Conservation (phyloP, 2,113 vertebrate genomes). For the Thalassarche chlororhynchos region DNA sequence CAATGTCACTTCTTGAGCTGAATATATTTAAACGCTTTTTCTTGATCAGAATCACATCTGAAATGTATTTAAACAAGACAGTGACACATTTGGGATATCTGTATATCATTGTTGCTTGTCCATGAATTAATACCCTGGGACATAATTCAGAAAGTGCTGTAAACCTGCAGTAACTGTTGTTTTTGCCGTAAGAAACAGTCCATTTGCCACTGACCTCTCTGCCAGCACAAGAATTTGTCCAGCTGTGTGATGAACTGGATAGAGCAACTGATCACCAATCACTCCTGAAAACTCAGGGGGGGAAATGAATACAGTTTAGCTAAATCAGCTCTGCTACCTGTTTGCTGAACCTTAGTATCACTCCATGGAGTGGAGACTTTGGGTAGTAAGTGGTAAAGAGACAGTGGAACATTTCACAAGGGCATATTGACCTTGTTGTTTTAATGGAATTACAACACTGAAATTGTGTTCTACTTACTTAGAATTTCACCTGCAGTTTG, state of each 20-base stretch:
- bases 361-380: not conserved
- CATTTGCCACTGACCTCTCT: not conserved
- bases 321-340: not conserved
- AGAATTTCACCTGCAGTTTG: not conserved
- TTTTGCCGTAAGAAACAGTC: not conserved
- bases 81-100: not conserved
- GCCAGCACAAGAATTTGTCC: not conserved
- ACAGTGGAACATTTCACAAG: not conserved
- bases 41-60: not conserved
- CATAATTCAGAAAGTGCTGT: not conserved
- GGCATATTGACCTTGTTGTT: not conserved
- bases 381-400: not conserved
- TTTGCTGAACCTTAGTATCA: not conserved
- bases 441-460: not conserved
- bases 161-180: not conserved
- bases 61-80: not conserved
- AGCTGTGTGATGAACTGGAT: not conserved
- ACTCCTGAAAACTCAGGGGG: not conserved
- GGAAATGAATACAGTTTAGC: not conserved
- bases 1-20: not conserved
- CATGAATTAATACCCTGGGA: not conserved
- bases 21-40: not conserved
- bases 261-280: not conserved
- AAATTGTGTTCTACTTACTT: not conserved
- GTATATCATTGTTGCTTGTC: not conserved